Evolutionary conservation across 1,140 invertebrate species (phyloP).

Genomic region (Diabrotica undecimpunctata): DNA sequence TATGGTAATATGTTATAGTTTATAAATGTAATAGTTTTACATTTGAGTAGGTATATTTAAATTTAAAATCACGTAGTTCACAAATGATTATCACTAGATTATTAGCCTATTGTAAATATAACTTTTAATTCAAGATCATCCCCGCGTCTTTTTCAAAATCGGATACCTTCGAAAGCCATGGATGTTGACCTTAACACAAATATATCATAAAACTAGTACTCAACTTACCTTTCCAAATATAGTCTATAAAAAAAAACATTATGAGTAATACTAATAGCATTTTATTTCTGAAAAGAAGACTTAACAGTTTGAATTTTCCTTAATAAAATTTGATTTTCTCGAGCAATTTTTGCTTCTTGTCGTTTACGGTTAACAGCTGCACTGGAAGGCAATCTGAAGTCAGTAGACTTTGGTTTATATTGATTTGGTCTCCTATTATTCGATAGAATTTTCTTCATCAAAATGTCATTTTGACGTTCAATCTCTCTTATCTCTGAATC

Average conservation of each 20-base stretch:
- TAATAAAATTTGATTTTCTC: conserved; percentile 38
- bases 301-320: conserved; percentile 36
- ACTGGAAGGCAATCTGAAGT: conserved; percentile 24
- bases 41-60: no score
- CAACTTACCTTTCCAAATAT: no score
- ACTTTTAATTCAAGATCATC: neutral
- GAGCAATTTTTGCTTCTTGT: conserved; percentile 35
- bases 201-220: neutral
- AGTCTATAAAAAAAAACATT: no score
- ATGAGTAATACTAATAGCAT: neutral
- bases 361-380: conserved; percentile 32
- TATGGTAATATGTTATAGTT: no score
- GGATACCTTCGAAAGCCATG: neutral
- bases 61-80: no score
- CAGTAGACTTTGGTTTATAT: conserved; percentile 18
- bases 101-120: neutral
- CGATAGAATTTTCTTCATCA: conserved; percentile 36
- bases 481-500: conserved; percentile 31
- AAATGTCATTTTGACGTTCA: conserved; percentile 33
- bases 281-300: conserved; percentile 27
- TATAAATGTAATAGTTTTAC: no score
- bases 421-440: conserved; percentile 29
- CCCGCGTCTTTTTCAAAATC: neutral
- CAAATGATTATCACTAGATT: no score
- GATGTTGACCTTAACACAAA: neutral